Percentiles rank a stretch among this genome's conserved stretches.
Conservation (phyloP, 2,113 vertebrate species). For the Elgaria multicarinata region DNA sequence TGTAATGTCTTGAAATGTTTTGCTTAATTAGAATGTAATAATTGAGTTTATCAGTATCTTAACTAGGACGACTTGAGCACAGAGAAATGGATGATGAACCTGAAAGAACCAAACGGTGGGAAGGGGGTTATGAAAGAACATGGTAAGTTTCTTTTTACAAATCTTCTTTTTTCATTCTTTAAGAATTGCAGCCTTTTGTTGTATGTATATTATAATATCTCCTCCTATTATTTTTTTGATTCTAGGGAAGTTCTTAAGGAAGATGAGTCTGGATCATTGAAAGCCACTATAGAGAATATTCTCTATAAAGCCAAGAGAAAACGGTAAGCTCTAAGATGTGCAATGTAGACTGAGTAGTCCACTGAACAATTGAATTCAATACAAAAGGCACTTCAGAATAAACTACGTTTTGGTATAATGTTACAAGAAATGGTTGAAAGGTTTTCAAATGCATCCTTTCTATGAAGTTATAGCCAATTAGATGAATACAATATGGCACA, state of each 20-base stretch:
- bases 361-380: not conserved
- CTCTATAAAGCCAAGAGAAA: conserved; percentile 95
- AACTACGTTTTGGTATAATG: not conserved
- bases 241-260: conserved; percentile 96
- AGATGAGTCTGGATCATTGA: conserved; percentile 95
- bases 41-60: not conserved
- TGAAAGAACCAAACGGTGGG: conserved; percentile 95
- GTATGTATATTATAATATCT: fast-evolving
- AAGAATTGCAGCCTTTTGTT: fast-evolving
- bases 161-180: not conserved
- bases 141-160: conserved; percentile 76
- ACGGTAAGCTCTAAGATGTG: conserved; percentile 74
- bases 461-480: not conserved
- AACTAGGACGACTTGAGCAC: not conserved
- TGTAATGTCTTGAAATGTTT: no score
- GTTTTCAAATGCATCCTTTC: not conserved
- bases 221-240: conserved; percentile 14
- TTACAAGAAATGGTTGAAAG: not conserved
- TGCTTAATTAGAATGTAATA: not conserved
- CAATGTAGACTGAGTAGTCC: not conserved
- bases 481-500: not conserved
- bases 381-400: not conserved
- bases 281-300: conserved; percentile 94
- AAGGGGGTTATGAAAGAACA: conserved; percentile 97
- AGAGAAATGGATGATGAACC: conserved; percentile 92